Evolutionary conservation across 2,797 vertebrate genomes (phyloP).

Genomic region (Gallinago solitaria): DNA sequence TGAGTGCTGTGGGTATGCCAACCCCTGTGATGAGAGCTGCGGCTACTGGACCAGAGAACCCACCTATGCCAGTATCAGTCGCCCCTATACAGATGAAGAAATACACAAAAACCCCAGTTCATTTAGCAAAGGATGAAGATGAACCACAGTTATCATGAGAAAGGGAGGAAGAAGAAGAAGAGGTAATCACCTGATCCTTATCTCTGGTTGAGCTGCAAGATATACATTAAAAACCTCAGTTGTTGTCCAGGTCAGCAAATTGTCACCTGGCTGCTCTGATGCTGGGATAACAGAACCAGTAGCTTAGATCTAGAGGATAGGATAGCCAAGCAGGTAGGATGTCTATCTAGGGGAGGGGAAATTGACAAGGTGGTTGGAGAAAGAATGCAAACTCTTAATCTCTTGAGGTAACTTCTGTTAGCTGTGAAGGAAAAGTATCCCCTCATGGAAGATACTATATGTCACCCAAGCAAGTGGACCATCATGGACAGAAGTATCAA

Average conservation of each 20-base stretch:
- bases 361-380: background rate
- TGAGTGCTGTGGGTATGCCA: background rate
- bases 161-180: background rate
- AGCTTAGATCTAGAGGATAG: background rate
- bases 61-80: background rate
- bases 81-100: background rate
- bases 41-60: background rate
- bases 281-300: background rate
- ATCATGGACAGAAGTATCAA: background rate
- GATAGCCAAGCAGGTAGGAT: background rate
- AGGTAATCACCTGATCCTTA: background rate
- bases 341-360: background rate
- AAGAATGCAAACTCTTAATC: background rate
- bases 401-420: background rate
- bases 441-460: background rate
- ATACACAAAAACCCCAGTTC: background rate
- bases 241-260: background rate
- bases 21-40: background rate
- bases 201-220: background rate
- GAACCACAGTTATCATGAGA: background rate
- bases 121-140: background rate
- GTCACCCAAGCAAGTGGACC: background rate
- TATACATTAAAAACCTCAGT: background rate
- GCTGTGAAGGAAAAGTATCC: background rate
- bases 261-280: background rate